phyloP scores from a whole-genome alignment of 2,113 vertebrate genomes.

The Hipposideros armiger region DNA sequence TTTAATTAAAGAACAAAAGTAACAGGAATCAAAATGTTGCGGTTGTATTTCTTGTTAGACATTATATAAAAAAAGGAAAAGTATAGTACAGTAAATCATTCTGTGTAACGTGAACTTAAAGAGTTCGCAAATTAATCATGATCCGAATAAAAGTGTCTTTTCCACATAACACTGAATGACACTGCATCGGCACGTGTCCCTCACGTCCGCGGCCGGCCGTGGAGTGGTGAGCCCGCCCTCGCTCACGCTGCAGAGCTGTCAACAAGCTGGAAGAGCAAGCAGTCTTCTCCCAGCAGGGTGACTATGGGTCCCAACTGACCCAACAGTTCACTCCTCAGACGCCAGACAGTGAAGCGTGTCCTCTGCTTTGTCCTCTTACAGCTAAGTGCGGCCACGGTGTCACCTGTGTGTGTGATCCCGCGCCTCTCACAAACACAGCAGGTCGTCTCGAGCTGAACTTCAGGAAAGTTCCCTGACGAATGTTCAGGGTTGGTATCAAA shows the following conservation, averaged over 20 bases:
- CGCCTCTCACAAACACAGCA: constrained; percentile 75
- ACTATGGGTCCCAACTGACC: constrained; percentile 74
- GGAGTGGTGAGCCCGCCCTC: constrained; percentile 89
- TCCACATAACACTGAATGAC: constrained; percentile 87
- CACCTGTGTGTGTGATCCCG: constrained; percentile 77
- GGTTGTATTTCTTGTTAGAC: constrained; percentile 88
- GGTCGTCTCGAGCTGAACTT: constrained; percentile 82
- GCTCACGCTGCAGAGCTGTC: constrained; percentile 86
- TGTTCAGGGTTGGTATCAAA: constrained; percentile 91
- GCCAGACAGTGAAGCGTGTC: constrained; percentile 59
- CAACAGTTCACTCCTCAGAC: constrained; percentile 74
- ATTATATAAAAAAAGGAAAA: constrained; percentile 89
- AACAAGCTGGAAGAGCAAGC: constrained; percentile 85
- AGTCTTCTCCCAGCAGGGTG: constrained; percentile 81
- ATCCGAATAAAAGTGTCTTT: constrained; percentile 91
- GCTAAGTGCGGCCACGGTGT: constrained; percentile 71
- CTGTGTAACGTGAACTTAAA: constrained; percentile 97
- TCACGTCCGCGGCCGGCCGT: constrained; percentile 88
- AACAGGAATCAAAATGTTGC: constrained; percentile 91
- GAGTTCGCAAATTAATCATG: constrained; percentile 95
- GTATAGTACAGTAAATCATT: constrained; percentile 93
- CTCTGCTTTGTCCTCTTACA: constrained; percentile 66
- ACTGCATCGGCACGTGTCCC: constrained; percentile 76
- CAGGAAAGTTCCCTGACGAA: constrained; percentile 87
- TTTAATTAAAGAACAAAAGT: constrained; percentile 92